phyloP scores from a whole-genome alignment of 2,888 invertebrate genomes.

The Lomographa bimaculata region DNA sequence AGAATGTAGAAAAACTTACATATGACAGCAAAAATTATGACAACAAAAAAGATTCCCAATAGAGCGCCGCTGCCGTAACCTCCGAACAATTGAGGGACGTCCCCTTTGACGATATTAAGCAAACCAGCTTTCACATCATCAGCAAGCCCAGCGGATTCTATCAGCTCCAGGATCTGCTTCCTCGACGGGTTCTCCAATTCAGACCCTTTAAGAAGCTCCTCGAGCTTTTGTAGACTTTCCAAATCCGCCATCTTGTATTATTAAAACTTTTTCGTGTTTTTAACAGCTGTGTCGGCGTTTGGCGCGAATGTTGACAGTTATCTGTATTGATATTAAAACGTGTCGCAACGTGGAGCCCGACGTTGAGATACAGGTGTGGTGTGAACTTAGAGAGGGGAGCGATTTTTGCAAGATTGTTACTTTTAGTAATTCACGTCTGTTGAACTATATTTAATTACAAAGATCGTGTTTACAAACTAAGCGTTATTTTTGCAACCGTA shows the following conservation, averaged over 20 bases:
- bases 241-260: conserved; percentile 45
- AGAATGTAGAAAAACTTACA: conserved; percentile 51
- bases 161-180: conserved; percentile 82
- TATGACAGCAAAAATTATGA: conserved; percentile 58
- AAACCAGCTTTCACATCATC: conserved; percentile 86
- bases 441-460: no score
- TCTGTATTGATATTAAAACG: conserved; percentile 11
- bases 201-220: conserved; percentile 58
- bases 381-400: conserved; percentile 26
- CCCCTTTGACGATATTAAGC: conserved; percentile 73
- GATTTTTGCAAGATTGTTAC: no score
- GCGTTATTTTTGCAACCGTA: no score
- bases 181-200: conserved; percentile 70
- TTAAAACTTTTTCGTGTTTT: conserved; percentile 1
- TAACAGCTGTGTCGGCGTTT: neutral
- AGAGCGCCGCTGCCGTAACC: conserved; percentile 47
- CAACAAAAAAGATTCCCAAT: conserved; percentile 55
- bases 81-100: conserved; percentile 64
- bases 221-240: conserved; percentile 44
- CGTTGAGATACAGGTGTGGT: conserved; percentile 38
- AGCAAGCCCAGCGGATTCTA: conserved; percentile 83
- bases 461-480: no score
- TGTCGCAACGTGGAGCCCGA: conserved; percentile 50
- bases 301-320: conserved; percentile 3
- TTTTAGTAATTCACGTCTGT: no score